Evolutionary conservation across 1,140 invertebrate species (phyloP).

Genomic region (Thrips palmi): DNA sequence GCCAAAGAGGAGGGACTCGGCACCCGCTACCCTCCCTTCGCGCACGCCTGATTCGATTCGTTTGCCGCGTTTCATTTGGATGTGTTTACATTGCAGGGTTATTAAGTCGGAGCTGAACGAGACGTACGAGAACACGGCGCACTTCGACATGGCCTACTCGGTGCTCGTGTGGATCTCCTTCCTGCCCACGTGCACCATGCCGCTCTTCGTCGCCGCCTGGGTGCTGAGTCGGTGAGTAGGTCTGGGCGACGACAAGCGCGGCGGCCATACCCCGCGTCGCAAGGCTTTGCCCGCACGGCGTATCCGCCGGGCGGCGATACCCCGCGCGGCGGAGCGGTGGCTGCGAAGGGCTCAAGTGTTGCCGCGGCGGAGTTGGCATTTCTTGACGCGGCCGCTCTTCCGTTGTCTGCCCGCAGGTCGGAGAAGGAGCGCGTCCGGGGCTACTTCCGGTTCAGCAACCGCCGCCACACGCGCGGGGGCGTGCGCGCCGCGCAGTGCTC

Average conservation of each 20-base stretch:
- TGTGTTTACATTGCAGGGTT: conserved; percentile 23
- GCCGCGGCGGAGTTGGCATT: conserved; percentile 2
- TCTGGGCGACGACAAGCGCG: conserved; percentile 7
- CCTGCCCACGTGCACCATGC: conserved; percentile 42
- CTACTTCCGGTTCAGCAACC: conserved; percentile 35
- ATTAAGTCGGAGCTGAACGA: conserved; percentile 42
- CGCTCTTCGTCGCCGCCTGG: conserved; percentile 41
- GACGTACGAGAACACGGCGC: conserved; percentile 44
- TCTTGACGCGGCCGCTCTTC: conserved; percentile 1
- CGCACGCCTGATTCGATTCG: not conserved
- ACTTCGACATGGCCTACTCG: conserved; percentile 47
- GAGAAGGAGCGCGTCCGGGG: conserved; percentile 39
- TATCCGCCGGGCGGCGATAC: too few species aligned
- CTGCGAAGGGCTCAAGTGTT: conserved; percentile 2
- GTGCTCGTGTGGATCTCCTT: conserved; percentile 53
- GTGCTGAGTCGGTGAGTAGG: conserved; percentile 35
- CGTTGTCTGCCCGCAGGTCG: conserved; percentile 22
- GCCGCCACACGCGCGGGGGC: conserved; percentile 10
- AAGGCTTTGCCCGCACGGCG: too few species aligned
- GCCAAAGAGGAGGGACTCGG: conserved; percentile 1
- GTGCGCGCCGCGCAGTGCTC: conserved; percentile 8
- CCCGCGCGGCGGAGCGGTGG: too few species aligned
- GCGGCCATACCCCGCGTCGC: too few species aligned
- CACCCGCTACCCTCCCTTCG: not conserved
- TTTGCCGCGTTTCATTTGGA: not conserved